These are phyloP conservation scores for Suricata suricatta DNA, from an alignment of 2,113 vertebrate species.

Conservation along the genomic window DNA sequence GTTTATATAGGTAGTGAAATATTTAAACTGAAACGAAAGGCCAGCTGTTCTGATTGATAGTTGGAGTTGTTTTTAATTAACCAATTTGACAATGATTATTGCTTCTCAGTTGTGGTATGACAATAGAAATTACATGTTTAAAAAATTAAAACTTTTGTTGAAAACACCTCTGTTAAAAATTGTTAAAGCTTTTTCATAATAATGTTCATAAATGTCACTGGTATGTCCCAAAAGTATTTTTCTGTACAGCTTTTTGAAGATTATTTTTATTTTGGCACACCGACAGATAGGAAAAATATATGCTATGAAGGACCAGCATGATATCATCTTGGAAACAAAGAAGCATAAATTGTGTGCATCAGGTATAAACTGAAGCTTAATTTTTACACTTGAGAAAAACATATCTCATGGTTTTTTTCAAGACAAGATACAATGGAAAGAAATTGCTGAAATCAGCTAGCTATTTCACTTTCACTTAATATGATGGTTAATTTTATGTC, in stretches of 20 bases:
- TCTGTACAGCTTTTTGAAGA: neutral
- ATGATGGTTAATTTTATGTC: neutral
- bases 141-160: neutral
- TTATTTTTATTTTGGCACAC: neutral
- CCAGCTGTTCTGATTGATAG: neutral
- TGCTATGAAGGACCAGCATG: neutral
- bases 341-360: neutral
- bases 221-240: neutral
- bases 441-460: slow-evolving; percentile 15
- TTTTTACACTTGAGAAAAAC: slow-evolving; percentile 1
- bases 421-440: neutral
- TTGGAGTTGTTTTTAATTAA: neutral
- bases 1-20: neutral
- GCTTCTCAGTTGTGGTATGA: neutral
- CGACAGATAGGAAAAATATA: neutral
- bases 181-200: neutral
- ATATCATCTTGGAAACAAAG: neutral
- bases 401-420: neutral
- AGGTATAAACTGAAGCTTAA: neutral
- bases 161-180: neutral
- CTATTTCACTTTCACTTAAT: neutral
- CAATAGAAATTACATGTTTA: neutral
- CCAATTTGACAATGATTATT: neutral
- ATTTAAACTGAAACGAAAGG: neutral
- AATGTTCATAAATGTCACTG: neutral